Evolutionary conservation across 2,888 invertebrate genomes (phyloP), one percentile per base, ranked within the genome.

Genomic region (Volucella inanis): DNA sequence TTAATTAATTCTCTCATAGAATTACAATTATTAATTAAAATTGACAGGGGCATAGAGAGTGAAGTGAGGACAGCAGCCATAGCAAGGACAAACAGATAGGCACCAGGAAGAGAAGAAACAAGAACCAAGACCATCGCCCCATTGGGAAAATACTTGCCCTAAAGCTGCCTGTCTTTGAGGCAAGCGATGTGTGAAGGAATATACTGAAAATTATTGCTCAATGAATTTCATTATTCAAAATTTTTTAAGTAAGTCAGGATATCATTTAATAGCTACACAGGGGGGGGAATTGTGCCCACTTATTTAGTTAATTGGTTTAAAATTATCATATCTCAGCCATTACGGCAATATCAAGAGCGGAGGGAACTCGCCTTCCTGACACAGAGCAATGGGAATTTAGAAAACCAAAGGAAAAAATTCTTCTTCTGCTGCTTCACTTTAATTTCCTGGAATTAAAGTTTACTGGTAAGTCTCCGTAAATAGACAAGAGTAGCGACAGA

Each of bases 21-120:
- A 62, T 52, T 72, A 52, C 43, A 72, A 43, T 72, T 62, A 62
- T 61, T 72, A 72, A 72, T 62, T 72, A 62, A 62, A 72, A 62
- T 62, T 62, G 61, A 43, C 61, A 62, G 54, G 15, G 62, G 52
- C 50, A 49, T 31, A 18, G 61, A 43, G 52, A 11, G 12, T 8
- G 8, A 10, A 10, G 15, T 14, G n/a, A 31, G 31, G 31, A 31
- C 4, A 31, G 31, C 31, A 31, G 6, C 31, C 31, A 31, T 31
- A 31, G 31, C 31, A 31, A 31, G 31, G 31, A 31, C 31, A 31
- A 31, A 6, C 6, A 31, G 6, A 31, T 31, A 31, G 31, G 31
- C 31, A 31, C 31, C 31, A 31, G 31, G 31, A 31, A 31, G 31
- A 31, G 31, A 31, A 31, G 6, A 31, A 31, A 31, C 31, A 31